Base-by-base conservation (phyloP, 2,888 invertebrate genomes). In the Lepetodrilus schrolli region DNA sequence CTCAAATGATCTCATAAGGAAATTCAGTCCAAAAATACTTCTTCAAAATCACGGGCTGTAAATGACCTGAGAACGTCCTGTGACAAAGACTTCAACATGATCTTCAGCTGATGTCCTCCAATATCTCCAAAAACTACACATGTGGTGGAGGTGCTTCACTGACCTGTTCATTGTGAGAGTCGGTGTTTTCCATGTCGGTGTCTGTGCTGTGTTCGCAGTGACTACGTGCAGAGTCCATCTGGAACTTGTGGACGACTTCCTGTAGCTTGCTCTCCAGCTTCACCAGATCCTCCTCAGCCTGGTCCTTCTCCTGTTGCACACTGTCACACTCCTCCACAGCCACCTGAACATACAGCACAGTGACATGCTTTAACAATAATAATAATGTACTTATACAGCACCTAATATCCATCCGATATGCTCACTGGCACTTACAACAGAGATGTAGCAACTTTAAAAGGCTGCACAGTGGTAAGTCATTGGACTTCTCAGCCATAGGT, bases 221-320 rank as follows among this genome's bases (percentile, higher is more conserved):
- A 66, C 82, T 80, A 70, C 78, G 75, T 23, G 75, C 72, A 4
- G 84, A 76, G 73, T 87, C 84, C 26, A 75, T 73, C 69, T 86
- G 86, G 72, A 86, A 82, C 68, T 81, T 83, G 69, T 79, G 79
- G 23, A 87, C 72, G 13, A 85, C 82, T 72, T 86, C 83, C 75
- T 84, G 83, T 43, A 87, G 75, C 48, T 84, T 83, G 1, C 76
- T 80, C 75, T 87, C 87, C 43, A 85, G 77, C 75, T 80, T 84
- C 1, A 80, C 80, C 8, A 87, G 74, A 66, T 86, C 83, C 7
- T 81, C 81, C 70, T 84, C 84, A 21, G 75, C 74, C 48, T 79
- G 79, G 5, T 76, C 77, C 76, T 82, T 84, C 74, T 85, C 86
- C 71, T 82, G 78, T 37, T 77, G 75, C 68, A 82, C 49, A 4